Evolutionary conservation across 2,888 invertebrate genomes (phyloP), one percentile per base, ranked within the genome.

Genomic region (Conus canariensis): DNA sequence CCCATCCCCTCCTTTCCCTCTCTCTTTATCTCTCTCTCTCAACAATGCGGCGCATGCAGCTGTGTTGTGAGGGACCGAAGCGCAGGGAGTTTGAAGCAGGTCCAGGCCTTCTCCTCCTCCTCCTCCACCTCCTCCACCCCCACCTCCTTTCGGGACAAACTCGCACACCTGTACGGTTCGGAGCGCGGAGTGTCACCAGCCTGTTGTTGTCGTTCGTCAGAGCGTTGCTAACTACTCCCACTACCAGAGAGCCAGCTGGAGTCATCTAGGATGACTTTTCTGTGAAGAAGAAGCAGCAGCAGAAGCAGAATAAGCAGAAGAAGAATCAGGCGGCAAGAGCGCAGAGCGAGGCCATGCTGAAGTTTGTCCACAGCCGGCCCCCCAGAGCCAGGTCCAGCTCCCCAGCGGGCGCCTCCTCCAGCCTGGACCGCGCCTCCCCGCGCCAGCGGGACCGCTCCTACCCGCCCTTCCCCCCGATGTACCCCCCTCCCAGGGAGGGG

Each of bases 361-460:
- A 94, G 92, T 94, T 94, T 93, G 94, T 94, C 70, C 93, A 93
- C 14, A 94, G 93, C 74, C 94, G 94, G 91, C 94, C 94, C 90
- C 94, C 94, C 45, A 92, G 91, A 88, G 92, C 92, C 70, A 89
- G 90, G 60, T 91, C 91, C 70, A 58, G 56, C 70, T 85, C 85
- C 22, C 59, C 85, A 14, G 85, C 70, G 22, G 60, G 85, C 56
- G 30, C 89, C 85, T 70, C 89, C 14, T 56, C 30, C 85, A 85
- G 85, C 64, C 85, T 89, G 25, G 89, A 89, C 58, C 56, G 89
- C 8, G 85, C 85, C 25, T 22, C 89, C 22, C 85, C 89, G 30
- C 89, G 83, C 9, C 59, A 45, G 6, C 67, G 64, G 45, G 60
- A 88, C 64, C 45, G 85, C 14, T 19, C 74, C 59, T 70, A 22